Evolutionary conservation across 2,888 invertebrate genomes (phyloP), one percentile per base, ranked within the genome.

Genomic region (Carterocephalus palaemon): DNA sequence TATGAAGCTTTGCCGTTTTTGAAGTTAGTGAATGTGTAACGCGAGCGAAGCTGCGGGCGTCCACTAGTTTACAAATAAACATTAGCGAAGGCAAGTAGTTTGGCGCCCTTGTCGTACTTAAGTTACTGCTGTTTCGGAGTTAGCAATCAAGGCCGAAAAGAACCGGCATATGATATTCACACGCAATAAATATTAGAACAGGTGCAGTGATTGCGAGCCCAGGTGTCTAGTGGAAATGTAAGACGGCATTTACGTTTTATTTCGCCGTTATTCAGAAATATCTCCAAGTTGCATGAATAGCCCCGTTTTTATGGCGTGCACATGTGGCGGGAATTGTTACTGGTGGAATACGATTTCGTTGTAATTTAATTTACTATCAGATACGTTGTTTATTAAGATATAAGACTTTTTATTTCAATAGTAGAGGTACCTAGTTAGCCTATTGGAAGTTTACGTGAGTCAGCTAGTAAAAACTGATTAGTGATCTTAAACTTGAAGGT

Each of bases 171-270:
- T 72, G 74, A 78, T 83, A 85, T 86, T 85, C 83, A 85, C 79
- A 68, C 64, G 78, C 71, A 80, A 85, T 86, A 84, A 85, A 86
- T 85, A 86, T 85, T 85, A 85, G 69, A 85, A 66, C 69, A 85
- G 83, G 64, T 81, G 80, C 84, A 80, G 81, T 80, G 82, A 82
- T 84, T 82, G 80, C 73, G 70, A 62, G 62, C 65, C 62, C 79
- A 81, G 80, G 83, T 82, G 82, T 74, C 68, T 73, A 63, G 8
- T 31, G 31, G 43, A 43, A 37, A 29, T 28, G 23, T 31, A 43
- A 43, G 42, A 47, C 46, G 43, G 38, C 42, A 47, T 52, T 47
- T 48, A 43, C 47, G 46, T 54, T 57, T 55, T 51, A 54, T 52
- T 52, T 51, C 29, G 12, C 23, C 36, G 31, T 43, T 43, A 36